Base-by-base conservation (phyloP, 1,140 invertebrate genomes). In the Ceratina calcarata region DNA sequence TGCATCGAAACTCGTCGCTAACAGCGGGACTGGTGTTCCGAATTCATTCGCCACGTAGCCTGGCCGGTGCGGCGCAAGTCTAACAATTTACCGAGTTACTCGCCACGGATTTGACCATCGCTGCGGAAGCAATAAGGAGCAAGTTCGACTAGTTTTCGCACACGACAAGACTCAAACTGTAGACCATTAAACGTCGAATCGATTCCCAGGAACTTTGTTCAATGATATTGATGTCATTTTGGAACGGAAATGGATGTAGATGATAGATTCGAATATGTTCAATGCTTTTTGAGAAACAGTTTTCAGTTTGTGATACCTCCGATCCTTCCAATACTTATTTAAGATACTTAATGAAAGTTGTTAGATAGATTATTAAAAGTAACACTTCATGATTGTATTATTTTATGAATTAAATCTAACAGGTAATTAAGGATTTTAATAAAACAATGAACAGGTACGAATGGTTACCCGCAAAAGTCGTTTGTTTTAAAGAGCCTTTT, bases 91-190 rank as follows among this genome's bases (percentile, higher is more conserved):
- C 49, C 69, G 64, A 79, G 51, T 79, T 79, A 45, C 77, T 15
- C 15, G 32, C 13, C 45, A 27, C 12, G 77, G 24, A 73, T 58
- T 58, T 37, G 68, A 73, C 77, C 77, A 32, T 66, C 49, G 51
- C 22, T 16, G 13, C 74, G 55, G 74, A 77, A 69, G 74, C 57
- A 73, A 79, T 73, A 79, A 79, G 77, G 77, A 60, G 22, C 7
- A 64, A 65, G 37, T 62, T 55, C 15, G 53, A 0, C 6, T 20
- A 10, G 45, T 3, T 55, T 70, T 32, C 66, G 55, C 32, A 37
- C 32, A 16, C 8, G 57, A 32, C n/a, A 24, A 37, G 27, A 16
- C 4, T 27, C 57, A n/a, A 18, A 51, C 10, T 7, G 7, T 15
- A 20, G 45, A 18, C 58, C 7, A 70, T 70, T 61, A 61, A 32